Conservation (phyloP, 2,113 vertebrate genomes). For the Hystrix brachyura region DNA sequence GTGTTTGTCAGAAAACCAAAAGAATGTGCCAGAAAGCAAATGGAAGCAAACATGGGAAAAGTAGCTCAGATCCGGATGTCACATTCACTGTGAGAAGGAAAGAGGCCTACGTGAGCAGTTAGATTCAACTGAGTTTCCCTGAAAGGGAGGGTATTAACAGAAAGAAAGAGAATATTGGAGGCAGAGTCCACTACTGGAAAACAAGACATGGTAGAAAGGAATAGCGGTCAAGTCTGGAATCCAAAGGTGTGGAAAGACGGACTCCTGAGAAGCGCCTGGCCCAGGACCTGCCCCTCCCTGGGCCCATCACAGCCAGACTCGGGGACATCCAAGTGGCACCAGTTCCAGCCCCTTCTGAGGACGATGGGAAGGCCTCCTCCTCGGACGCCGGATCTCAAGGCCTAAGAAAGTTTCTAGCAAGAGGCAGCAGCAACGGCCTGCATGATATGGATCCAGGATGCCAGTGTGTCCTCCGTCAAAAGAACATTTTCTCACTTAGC, state of each 20-base stretch:
- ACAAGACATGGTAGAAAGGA: neutral
- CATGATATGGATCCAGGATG: neutral
- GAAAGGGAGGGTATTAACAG: neutral
- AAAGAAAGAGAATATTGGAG: neutral
- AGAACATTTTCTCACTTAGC: neutral
- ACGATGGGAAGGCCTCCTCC: neutral
- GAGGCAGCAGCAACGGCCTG: neutral
- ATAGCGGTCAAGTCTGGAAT: neutral
- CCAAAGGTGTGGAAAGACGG: neutral
- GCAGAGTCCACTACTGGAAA: neutral
- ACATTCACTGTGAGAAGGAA: neutral
- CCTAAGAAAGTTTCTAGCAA: neutral
- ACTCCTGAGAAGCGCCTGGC: neutral
- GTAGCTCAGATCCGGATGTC: neutral
- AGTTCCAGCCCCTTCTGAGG: neutral
- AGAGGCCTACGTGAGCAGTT: neutral
- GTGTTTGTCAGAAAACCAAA: neutral
- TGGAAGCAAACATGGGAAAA: neutral
- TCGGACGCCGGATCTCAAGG: neutral
- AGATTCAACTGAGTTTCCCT: neutral
- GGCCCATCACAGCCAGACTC: neutral
- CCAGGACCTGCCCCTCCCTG: neutral
- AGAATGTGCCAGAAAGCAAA: conserved; percentile 49
- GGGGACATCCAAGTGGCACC: neutral
- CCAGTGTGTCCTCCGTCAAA: neutral